Evolutionary conservation across 1,140 invertebrate genomes (phyloP).

Genomic region (Eriocheir sinensis): DNA sequence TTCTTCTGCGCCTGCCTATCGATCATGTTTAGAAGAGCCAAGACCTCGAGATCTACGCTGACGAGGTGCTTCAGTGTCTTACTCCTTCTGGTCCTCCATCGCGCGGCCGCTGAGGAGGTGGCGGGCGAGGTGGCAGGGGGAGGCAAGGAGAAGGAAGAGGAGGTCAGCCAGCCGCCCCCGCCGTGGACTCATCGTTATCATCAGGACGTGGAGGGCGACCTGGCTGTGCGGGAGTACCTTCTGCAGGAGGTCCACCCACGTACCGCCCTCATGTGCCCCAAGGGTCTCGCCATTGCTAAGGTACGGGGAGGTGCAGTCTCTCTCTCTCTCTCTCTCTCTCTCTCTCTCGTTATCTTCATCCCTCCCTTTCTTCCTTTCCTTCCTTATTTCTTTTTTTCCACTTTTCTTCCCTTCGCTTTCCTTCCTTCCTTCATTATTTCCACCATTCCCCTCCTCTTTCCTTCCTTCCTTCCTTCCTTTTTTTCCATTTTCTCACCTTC

Average conservation of each 20-base stretch:
- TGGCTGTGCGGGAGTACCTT: slow-evolving; percentile 56
- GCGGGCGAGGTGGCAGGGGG: neutral
- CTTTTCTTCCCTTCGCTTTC: neutral
- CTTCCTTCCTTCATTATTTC: neutral
- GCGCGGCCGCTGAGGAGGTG: neutral
- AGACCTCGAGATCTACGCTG: no score
- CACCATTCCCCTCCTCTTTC: no score
- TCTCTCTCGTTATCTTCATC: slow-evolving; percentile 15
- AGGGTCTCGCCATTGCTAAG: slow-evolving; percentile 64
- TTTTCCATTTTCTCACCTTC: neutral
- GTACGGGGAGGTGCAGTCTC: neutral
- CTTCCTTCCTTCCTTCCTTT: no score
- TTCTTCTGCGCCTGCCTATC: no score
- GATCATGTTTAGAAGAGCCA: no score
- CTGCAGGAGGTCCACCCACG: slow-evolving; percentile 64
- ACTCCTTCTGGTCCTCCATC: neutral
- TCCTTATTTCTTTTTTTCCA: neutral
- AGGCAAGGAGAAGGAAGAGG: neutral
- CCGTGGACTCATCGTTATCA: slow-evolving; percentile 49
- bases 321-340: slow-evolving; percentile 32
- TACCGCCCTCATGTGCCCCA: slow-evolving; percentile 60
- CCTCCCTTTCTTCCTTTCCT: neutral
- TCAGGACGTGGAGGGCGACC: slow-evolving; percentile 44
- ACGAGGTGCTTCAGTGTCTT: no score
- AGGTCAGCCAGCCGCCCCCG: neutral